These are phyloP conservation scores for Paelopatides confundens DNA, from an alignment of 53 echinoderm and acorn worm genomes.

Conservation along the genomic window DNA sequence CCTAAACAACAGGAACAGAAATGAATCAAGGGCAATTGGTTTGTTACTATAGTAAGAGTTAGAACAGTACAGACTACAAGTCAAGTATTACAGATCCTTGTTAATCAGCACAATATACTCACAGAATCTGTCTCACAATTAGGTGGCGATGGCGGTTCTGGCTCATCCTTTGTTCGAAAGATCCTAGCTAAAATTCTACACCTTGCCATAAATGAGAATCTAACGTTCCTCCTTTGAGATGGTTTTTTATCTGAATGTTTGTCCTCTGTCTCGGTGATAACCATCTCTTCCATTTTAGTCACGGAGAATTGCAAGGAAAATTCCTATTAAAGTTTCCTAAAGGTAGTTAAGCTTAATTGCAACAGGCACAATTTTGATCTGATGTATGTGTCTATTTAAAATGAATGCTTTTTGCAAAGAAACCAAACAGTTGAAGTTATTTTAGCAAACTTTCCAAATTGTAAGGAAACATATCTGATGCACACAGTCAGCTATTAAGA, in stretches of 20 bases:
- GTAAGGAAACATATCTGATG: not conserved
- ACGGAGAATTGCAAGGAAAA: not conserved
- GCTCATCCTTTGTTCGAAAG: not conserved
- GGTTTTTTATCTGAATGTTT: not conserved
- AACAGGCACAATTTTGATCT: too few species aligned
- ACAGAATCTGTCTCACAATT: not conserved
- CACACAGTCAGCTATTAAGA: not conserved
- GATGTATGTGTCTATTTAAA: too few species aligned
- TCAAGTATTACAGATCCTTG: too few species aligned
- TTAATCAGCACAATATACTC: too few species aligned
- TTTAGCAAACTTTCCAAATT: not conserved
- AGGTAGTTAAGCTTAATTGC: too few species aligned
- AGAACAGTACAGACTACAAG: too few species aligned
- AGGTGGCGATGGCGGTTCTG: not conserved
- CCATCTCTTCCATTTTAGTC: constrained; percentile 11
- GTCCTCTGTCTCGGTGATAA: not conserved
- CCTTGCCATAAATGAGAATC: not conserved
- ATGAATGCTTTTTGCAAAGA: not conserved
- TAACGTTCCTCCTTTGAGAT: not conserved
- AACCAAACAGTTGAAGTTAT: not conserved
- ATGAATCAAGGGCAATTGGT: too few species aligned
- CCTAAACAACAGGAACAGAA: too few species aligned
- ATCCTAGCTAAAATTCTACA: constrained; percentile 6
- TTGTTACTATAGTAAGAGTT: too few species aligned
- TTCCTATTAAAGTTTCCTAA: too few species aligned